Evolutionary conservation across 64 coral and sea anemone genomes (phyloP).

Genomic region (Platygyra sinensis): DNA sequence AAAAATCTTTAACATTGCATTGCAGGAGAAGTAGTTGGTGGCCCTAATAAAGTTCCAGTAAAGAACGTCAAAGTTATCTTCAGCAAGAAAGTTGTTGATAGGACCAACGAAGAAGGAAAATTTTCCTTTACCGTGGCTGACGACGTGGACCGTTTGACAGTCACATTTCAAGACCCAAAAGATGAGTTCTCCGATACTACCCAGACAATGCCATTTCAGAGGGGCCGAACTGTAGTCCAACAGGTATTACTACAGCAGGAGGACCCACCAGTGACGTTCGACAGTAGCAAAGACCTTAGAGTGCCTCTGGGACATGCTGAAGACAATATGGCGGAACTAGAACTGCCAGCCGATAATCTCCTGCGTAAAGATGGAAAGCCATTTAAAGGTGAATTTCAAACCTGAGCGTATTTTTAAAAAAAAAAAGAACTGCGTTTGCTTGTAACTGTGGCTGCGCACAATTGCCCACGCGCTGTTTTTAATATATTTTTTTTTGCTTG

Average conservation of each 20-base stretch:
- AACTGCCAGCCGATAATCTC: not conserved
- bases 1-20: too few relatives aligned
- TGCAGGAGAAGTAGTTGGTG: conserved; percentile 53
- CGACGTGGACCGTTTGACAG: conserved; percentile 36
- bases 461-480: too few relatives aligned
- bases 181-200: conserved; percentile 29
- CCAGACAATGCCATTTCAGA: conserved; percentile 27
- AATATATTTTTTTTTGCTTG: too few relatives aligned
- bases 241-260: conserved; percentile 32
- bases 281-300: not conserved
- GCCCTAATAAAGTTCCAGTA: conserved; percentile 2
- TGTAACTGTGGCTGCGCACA: too few relatives aligned
- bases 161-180: conserved; percentile 24
- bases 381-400: not conserved
- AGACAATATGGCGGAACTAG: not conserved
- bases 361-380: not conserved
- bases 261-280: conserved; percentile 51
- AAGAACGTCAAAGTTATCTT: conserved; percentile 38
- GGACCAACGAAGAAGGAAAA: conserved; percentile 20
- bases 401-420: not conserved
- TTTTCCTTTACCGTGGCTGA: conserved; percentile 32
- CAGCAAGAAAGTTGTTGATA: conserved; percentile 34
- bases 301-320: not conserved
- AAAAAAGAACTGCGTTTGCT: not conserved
- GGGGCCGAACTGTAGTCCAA: conserved; percentile 43